phyloP scores from a whole-genome alignment of 1,140 invertebrate species.

The Papilio helenus region DNA sequence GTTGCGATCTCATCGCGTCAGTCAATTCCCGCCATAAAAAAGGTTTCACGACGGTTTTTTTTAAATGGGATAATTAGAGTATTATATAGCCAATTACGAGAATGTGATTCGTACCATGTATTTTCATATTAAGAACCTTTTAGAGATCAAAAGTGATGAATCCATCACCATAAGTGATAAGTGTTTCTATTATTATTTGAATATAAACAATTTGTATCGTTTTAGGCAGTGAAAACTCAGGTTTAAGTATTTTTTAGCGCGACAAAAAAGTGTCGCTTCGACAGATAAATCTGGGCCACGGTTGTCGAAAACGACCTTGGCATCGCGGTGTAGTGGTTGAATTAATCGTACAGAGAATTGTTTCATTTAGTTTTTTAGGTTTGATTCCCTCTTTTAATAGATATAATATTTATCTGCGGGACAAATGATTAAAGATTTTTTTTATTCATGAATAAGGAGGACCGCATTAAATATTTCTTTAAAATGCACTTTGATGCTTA shows the following conservation, averaged over 20 bases:
- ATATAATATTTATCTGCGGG: too few species aligned
- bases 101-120: background rate
- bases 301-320: conserved; percentile 15
- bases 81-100: background rate
- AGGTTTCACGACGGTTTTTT: background rate
- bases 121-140: background rate
- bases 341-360: background rate
- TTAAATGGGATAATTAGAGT: conserved; percentile 7
- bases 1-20: conserved; percentile 6
- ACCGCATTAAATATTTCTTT: too few species aligned
- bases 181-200: background rate
- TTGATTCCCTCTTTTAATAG: background rate
- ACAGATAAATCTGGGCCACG: background rate
- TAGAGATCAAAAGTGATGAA: background rate
- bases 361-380: background rate
- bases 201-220: background rate
- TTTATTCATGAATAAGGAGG: too few species aligned
- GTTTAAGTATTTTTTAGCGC: background rate
- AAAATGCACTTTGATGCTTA: too few species aligned
- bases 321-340: background rate
- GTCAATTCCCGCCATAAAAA: background rate
- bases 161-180: background rate
- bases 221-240: background rate
- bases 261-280: background rate
- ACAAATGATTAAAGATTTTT: too few species aligned